phyloP scores from a whole-genome alignment of 2,797 vertebrate genomes.

The Limosa lapponica region DNA sequence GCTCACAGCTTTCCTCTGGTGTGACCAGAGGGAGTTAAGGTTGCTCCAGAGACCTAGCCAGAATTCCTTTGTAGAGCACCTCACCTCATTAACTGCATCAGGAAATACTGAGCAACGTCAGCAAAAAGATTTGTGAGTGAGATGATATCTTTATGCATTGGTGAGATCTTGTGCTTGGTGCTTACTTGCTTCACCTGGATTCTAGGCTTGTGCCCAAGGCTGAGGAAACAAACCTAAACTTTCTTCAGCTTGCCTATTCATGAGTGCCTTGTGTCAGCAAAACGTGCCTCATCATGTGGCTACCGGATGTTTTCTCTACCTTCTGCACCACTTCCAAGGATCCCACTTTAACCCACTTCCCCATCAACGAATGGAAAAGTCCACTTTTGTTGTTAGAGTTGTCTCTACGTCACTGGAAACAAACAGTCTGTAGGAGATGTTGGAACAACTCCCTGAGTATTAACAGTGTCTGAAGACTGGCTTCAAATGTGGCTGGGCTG shows the following conservation, averaged over 20 bases:
- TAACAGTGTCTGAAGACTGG: background rate
- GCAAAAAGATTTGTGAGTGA: slow-evolving; percentile 23
- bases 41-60: background rate
- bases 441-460: background rate
- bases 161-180: slow-evolving; percentile 7
- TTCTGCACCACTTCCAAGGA: slow-evolving; percentile 15
- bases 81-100: slow-evolving; percentile 1
- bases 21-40: background rate
- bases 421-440: background rate
- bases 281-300: slow-evolving; percentile 17
- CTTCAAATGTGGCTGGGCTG: background rate
- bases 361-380: background rate
- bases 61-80: background rate
- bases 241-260: slow-evolving; percentile 41
- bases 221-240: slow-evolving; percentile 57
- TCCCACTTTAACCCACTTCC: background rate
- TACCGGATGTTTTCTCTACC: slow-evolving; percentile 1
- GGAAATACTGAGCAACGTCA: slow-evolving; percentile 9
- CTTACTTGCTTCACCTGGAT: slow-evolving; percentile 34
- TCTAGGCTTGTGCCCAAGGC: slow-evolving; percentile 46
- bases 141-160: slow-evolving; percentile 25
- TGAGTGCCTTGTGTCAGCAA: slow-evolving; percentile 44
- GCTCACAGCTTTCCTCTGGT: background rate
- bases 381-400: background rate
- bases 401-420: background rate